Evolutionary conservation across 1,140 invertebrate genomes (phyloP), one percentile per base, ranked within the genome.

Genomic region (Periplaneta americana): DNA sequence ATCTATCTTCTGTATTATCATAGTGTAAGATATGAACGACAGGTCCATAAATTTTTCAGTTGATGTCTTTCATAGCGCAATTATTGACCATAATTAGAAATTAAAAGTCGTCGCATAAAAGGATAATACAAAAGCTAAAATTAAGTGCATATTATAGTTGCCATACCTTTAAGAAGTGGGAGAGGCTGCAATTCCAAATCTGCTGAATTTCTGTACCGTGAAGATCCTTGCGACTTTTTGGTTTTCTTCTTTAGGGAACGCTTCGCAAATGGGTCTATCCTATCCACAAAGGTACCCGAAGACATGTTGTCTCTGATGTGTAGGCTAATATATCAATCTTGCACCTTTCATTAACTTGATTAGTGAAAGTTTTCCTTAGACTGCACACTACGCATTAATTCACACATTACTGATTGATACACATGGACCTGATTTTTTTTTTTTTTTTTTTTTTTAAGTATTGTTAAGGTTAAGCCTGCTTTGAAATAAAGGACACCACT

Each of bases 221-320:
- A 97, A 82, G 96, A 97, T 83, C 96, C 96, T 90, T 97, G 96
- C 86, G 95, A 96, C 89, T 96, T 96, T 90, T 96, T 97, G 84
- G 95, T 95, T 88, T 97, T 97, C 91, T 97, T 97, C 91, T 97
- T 97, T 83, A 97, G 89, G 84, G 96, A 97, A 86, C 96, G 92
- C 91, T 97, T 97, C 83, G 95, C 95, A 89, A 97, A 97, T 84
- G 96, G 96, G 91, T 98, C 96, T 92, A 98, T 97, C 89, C 96
- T 94, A 92, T 98, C 96, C 89, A 97, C 96, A 92, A 98, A 96
- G 86, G 93, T 92, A 90, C 92, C 93, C 89, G 93, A 93, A 92
- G 94, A 94, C 94, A 95, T 95, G 85, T 86, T 87, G 87, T 78
- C 76, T 35, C 76, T 39, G 34, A 36, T 78, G 17, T 78, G 15